A percentile compares a stretch with the other conserved stretches of the same genome.
These are phyloP conservation scores for Lasioglossum figueresi DNA, from an alignment of 2,888 invertebrate species.

Conservation along the genomic window DNA sequence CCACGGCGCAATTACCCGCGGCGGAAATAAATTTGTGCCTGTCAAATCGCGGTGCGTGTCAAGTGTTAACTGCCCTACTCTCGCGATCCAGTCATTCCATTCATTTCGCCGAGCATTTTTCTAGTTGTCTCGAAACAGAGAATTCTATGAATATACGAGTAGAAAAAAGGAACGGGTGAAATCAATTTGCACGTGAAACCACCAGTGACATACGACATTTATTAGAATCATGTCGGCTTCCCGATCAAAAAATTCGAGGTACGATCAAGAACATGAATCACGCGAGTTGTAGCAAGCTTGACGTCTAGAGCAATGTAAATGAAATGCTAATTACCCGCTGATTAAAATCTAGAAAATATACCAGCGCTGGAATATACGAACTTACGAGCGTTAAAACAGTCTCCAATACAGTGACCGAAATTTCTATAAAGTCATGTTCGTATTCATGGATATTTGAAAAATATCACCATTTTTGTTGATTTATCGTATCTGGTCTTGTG, in stretches of 20 bases:
- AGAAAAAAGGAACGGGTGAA: background rate
- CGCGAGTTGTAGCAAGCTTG: background rate
- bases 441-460: too few species aligned
- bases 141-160: background rate
- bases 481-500: too few species aligned
- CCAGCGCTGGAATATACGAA: background rate
- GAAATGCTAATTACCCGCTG: background rate
- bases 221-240: background rate
- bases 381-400: too few species aligned
- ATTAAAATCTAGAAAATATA: background rate
- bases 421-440: too few species aligned
- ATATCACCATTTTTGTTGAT: too few species aligned
- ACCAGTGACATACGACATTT: background rate
- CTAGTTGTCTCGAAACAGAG: background rate
- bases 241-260: background rate
- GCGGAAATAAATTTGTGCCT: conserved; percentile 52
- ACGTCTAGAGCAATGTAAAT: background rate
- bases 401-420: too few species aligned
- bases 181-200: background rate
- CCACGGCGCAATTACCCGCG: conserved; percentile 43
- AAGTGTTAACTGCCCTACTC: conserved; percentile 2
- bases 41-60: conserved; percentile 23
- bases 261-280: background rate
- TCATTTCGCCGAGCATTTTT: background rate
- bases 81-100: background rate